These are phyloP conservation scores for Zaprionus africanus DNA, from an alignment of 1,140 invertebrate species.

Conservation along the genomic window DNA sequence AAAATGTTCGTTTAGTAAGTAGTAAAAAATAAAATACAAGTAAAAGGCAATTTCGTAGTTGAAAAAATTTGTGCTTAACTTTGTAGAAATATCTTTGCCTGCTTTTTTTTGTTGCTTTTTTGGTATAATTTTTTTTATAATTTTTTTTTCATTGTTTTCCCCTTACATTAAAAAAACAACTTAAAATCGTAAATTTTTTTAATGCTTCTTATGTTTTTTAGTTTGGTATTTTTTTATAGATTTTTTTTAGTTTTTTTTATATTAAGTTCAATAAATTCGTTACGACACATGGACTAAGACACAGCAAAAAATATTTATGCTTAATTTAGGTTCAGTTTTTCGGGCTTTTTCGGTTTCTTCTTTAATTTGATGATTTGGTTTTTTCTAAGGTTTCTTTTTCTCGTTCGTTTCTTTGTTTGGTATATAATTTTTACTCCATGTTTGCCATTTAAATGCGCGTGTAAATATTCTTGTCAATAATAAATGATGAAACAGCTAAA, in stretches of 20 bases:
- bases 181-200: constrained; percentile 49
- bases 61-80: constrained; percentile 78
- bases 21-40: constrained; percentile 75
- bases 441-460: constrained; percentile 62
- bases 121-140: constrained; percentile 15
- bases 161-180: constrained; percentile 51
- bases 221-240: constrained; percentile 17
- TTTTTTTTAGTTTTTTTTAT: constrained; percentile 51
- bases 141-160: constrained; percentile 25
- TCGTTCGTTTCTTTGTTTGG: constrained; percentile 30
- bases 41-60: constrained; percentile 76
- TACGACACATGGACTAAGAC: constrained; percentile 82
- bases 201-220: constrained; percentile 25
- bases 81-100: constrained; percentile 72
- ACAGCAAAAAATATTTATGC: constrained; percentile 82
- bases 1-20: constrained; percentile 43
- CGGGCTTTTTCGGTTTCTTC: constrained; percentile 19
- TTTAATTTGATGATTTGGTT: constrained; percentile 27
- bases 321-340: constrained; percentile 73
- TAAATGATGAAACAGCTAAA: constrained; percentile 72
- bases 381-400: constrained; percentile 2
- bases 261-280: constrained; percentile 79
- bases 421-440: constrained; percentile 40
- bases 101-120: constrained; percentile 35
- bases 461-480: constrained; percentile 72